Conservation (phyloP, 2,113 vertebrate species). For the Bos indicus region DNA sequence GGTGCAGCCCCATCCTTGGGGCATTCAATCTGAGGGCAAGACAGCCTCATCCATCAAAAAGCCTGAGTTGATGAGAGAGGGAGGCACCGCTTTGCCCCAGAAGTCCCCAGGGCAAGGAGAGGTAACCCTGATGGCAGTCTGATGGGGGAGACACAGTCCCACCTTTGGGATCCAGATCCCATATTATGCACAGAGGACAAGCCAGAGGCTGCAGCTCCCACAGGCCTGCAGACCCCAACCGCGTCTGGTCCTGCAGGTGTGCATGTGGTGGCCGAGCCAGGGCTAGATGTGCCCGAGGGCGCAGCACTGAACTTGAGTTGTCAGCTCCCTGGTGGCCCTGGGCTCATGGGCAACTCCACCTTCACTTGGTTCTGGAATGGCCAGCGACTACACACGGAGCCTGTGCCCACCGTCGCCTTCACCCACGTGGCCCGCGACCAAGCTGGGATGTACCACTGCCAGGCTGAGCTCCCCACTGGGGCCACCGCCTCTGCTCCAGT, state of each 20-base stretch:
- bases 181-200: background rate
- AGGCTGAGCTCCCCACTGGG: conserved; percentile 35
- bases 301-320: conserved; percentile 73
- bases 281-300: conserved; percentile 73
- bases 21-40: background rate
- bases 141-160: background rate
- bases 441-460: conserved; percentile 78
- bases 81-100: too few species aligned
- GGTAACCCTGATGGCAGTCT: background rate
- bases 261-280: conserved; percentile 56
- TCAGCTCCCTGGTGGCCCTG: background rate
- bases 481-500: conserved; percentile 34
- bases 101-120: background rate
- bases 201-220: background rate
- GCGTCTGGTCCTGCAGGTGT: conserved; percentile 63
- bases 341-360: conserved; percentile 42
- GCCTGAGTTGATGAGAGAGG: background rate
- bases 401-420: conserved; percentile 2
- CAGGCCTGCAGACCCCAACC: background rate
- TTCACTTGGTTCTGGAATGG: conserved; percentile 79
- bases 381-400: conserved; percentile 43
- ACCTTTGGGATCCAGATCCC: background rate
- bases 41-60: background rate
- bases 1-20: background rate
- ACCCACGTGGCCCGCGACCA: conserved; percentile 46